Conservation (phyloP, 2,113 vertebrate species). For the Ptychochromis oligacanthus region DNA sequence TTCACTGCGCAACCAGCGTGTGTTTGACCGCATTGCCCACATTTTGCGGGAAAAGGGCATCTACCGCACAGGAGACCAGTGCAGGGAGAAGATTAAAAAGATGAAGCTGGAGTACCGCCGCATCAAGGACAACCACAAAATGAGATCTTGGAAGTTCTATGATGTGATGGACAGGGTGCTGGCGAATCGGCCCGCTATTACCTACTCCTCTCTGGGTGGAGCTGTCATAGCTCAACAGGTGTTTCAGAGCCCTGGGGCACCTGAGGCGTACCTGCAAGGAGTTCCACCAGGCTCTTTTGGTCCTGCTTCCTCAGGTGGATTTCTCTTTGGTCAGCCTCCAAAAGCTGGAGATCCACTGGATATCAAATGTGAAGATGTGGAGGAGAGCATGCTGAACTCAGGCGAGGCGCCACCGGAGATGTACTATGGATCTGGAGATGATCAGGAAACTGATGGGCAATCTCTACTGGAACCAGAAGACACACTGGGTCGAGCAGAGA, state of each 20-base stretch:
- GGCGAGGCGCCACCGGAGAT: slow-evolving; percentile 77
- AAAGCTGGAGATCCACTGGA: slow-evolving; percentile 81
- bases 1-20: slow-evolving; percentile 88
- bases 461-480: slow-evolving; percentile 73
- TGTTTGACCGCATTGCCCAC: slow-evolving; percentile 89
- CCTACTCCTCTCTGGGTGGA: slow-evolving; percentile 81
- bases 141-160: slow-evolving; percentile 89
- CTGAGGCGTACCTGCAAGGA: slow-evolving; percentile 73
- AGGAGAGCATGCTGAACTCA: slow-evolving; percentile 80
- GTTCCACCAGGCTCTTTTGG: slow-evolving; percentile 64
- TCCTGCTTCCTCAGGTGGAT: slow-evolving; percentile 65
- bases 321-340: slow-evolving; percentile 82
- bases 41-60: slow-evolving; percentile 86
- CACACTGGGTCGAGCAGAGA: slow-evolving; percentile 70
- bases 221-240: slow-evolving; percentile 82
- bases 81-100: slow-evolving; percentile 93
- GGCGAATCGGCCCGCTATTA: slow-evolving; percentile 81
- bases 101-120: slow-evolving; percentile 93
- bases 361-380: slow-evolving; percentile 87
- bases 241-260: slow-evolving; percentile 75
- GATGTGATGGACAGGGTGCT: slow-evolving; percentile 91
- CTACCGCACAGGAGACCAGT: slow-evolving; percentile 87
- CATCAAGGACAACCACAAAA: slow-evolving; percentile 87
- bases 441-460: slow-evolving; percentile 81
- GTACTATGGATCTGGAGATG: slow-evolving; percentile 82